Conservation (phyloP, 2,113 vertebrate species). For the Regulus satrapa region DNA sequence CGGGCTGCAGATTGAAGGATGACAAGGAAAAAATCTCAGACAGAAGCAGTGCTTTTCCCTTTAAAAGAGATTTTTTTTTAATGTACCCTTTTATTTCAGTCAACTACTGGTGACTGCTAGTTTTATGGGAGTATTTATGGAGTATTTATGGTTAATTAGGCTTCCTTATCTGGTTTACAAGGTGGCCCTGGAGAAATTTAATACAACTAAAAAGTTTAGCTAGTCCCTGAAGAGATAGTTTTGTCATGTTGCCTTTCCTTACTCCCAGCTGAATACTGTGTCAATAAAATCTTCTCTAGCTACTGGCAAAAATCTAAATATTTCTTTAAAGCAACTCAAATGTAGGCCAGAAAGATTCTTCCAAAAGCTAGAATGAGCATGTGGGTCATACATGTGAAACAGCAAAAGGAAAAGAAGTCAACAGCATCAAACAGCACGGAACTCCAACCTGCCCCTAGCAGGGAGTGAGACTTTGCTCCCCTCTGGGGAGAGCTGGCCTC, state of each 20-base stretch:
- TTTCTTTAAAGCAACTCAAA: constrained; percentile 52
- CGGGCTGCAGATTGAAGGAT: constrained; percentile 77
- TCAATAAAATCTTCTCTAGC: constrained; percentile 62
- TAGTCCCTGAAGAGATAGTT: constrained; percentile 54
- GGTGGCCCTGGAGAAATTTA: constrained; percentile 57
- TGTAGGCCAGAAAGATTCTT: constrained; percentile 30
- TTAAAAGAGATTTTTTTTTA: not conserved
- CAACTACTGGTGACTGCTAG: constrained; percentile 35
- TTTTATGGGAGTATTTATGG: constrained; percentile 60
- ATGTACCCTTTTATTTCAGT: constrained; percentile 27
- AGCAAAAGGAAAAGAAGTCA: not conserved
- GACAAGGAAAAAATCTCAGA: not conserved
- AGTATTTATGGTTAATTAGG: constrained; percentile 70
- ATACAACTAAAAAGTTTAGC: constrained; percentile 66
- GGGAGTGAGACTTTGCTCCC: not conserved
- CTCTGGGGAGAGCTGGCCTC: not conserved
- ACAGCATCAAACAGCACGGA: not conserved
- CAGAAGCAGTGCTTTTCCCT: not conserved
- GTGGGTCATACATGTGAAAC: not conserved
- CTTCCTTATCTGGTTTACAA: constrained; percentile 66
- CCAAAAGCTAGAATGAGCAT: not conserved
- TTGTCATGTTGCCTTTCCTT: constrained; percentile 52
- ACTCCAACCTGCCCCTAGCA: not conserved
- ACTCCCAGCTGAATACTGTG: constrained; percentile 45
- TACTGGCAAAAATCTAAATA: constrained; percentile 52